Conservation (phyloP, 2,888 invertebrate species). For the Crematogaster levior region DNA sequence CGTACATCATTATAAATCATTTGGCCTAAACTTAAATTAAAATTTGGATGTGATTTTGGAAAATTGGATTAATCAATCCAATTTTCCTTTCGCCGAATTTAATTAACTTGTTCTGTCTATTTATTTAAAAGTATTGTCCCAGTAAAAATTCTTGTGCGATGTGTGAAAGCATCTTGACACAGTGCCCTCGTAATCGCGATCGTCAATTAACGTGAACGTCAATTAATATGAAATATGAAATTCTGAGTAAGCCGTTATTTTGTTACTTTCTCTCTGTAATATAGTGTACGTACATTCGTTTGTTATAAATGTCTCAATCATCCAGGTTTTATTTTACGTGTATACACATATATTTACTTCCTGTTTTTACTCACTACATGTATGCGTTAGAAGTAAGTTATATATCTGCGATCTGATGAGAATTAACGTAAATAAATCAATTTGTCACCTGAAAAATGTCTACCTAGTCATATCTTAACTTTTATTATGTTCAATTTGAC, state of each 20-base stretch:
- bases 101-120: neutral
- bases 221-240: constrained; percentile 19
- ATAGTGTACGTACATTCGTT: constrained; percentile 21
- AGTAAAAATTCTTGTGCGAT: neutral
- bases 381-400: constrained; percentile 1
- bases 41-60: neutral
- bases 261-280: constrained; percentile 37
- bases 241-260: neutral
- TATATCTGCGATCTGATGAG: neutral
- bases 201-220: no score
- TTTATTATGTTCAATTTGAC: neutral
- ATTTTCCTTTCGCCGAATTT: neutral
- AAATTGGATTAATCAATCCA: neutral
- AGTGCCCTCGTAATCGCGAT: constrained; percentile 2
- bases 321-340: neutral
- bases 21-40: neutral
- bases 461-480: constrained; percentile 12
- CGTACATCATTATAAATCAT: neutral
- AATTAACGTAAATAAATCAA: neutral
- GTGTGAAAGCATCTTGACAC: constrained; percentile 13
- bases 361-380: neutral
- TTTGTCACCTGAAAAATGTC: constrained; percentile 3
- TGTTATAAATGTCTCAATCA: constrained; percentile 14
- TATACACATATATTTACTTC: neutral
- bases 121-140: neutral